phyloP scores from a whole-genome alignment of 2,888 invertebrate species.

The Entomobrya multifasciata region DNA sequence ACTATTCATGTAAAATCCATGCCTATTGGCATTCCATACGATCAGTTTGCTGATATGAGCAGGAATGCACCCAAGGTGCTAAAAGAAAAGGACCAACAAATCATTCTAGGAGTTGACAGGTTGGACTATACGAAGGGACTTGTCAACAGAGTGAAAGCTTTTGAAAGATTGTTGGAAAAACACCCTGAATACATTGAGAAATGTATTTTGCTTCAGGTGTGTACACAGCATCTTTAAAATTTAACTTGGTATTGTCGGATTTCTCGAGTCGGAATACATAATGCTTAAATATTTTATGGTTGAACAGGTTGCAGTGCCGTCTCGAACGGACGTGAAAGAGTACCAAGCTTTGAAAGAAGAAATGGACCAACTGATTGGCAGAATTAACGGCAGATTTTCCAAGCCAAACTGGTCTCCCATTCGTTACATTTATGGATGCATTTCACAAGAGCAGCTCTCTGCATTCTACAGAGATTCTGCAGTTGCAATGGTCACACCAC shows the following conservation, averaged over 20 bases:
- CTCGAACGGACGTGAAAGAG: slow-evolving; percentile 82
- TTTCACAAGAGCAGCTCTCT: slow-evolving; percentile 81
- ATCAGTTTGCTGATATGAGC: slow-evolving; percentile 81
- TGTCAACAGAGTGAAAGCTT: slow-evolving; percentile 81
- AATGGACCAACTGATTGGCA: slow-evolving; percentile 81
- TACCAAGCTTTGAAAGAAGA: slow-evolving; percentile 82
- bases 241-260: background rate
- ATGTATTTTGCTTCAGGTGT: slow-evolving; percentile 81
- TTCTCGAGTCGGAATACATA: too few relatives aligned
- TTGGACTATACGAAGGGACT: slow-evolving; percentile 82
- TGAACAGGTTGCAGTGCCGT: slow-evolving; percentile 81
- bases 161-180: slow-evolving; percentile 81
- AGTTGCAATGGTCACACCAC: slow-evolving; percentile 82
- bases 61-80: slow-evolving; percentile 81
- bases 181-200: slow-evolving; percentile 81
- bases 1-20: slow-evolving; percentile 81
- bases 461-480: slow-evolving; percentile 82
- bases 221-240: background rate
- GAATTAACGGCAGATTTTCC: slow-evolving; percentile 82
- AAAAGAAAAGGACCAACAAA: slow-evolving; percentile 80
- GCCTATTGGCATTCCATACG: slow-evolving; percentile 82
- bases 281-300: too few relatives aligned
- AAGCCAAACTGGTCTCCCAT: slow-evolving; percentile 82
- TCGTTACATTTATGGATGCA: slow-evolving; percentile 82
- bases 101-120: slow-evolving; percentile 81